A percentile compares a stretch with the other conserved stretches of the same genome.
phyloP scores from a whole-genome alignment of 2,113 vertebrate genomes.

The Eleginops maclovinus region DNA sequence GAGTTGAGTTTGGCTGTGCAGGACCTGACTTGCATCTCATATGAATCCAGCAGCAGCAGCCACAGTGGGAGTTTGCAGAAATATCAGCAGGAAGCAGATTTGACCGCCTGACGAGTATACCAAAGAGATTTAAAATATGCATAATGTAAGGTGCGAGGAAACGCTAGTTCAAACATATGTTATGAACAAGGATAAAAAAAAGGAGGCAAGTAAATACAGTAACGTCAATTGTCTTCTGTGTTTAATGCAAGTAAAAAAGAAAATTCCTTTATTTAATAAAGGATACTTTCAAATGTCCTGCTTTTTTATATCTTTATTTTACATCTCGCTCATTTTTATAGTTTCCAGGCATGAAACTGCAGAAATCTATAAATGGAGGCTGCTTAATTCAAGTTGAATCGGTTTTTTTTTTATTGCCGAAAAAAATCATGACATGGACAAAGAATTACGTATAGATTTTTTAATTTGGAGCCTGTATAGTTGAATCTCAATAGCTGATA shows the following conservation, averaged over 20 bases:
- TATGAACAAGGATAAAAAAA: constrained; percentile 7
- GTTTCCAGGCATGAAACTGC: background rate
- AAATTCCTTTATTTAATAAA: constrained; percentile 1
- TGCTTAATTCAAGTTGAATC: background rate
- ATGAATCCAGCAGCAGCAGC: constrained; percentile 15
- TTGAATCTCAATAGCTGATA: too few relatives aligned
- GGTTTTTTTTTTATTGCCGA: background rate
- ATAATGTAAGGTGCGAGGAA: too few relatives aligned
- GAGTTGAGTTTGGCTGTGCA: background rate
- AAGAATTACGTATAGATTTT: too few relatives aligned
- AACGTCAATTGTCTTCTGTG: background rate
- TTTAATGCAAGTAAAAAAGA: constrained; percentile 17
- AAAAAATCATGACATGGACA: too few relatives aligned
- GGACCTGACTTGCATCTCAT: constrained; percentile 7
- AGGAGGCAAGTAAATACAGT: background rate
- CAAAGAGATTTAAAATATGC: constrained; percentile 3
- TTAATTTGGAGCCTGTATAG: too few relatives aligned
- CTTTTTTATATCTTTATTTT: too few relatives aligned
- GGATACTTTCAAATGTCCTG: too few relatives aligned
- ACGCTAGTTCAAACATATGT: background rate
- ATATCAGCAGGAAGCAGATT: constrained; percentile 17
- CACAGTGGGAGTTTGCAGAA: background rate
- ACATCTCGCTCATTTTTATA: too few relatives aligned
- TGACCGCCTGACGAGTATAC: constrained; percentile 10
- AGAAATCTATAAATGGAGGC: background rate